phyloP scores from a whole-genome alignment of 1,140 invertebrate genomes.

The Ganaspis sp. region DNA sequence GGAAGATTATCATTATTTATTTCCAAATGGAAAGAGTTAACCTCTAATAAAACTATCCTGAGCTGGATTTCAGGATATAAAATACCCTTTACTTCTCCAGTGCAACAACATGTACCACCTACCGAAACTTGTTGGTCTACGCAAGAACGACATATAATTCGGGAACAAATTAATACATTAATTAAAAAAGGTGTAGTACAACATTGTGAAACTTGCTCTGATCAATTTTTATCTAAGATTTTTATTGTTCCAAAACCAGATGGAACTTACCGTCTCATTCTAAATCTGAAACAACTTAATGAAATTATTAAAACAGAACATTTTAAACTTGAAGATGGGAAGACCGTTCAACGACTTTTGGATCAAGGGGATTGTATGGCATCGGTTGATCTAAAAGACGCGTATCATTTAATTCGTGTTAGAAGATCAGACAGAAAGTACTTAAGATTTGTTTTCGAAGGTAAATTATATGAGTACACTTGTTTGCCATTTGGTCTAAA shows the following conservation, averaged over 20 bases:
- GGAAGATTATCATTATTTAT: slow-evolving; percentile 34
- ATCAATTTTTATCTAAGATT: slow-evolving; percentile 55
- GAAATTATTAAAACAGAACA: slow-evolving; percentile 47
- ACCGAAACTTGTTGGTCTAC: slow-evolving; percentile 28
- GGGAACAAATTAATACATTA: slow-evolving; percentile 11
- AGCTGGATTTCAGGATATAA: slow-evolving; percentile 34
- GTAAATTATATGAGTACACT: slow-evolving; percentile 8
- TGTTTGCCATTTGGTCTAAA: slow-evolving; percentile 49
- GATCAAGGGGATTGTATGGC: slow-evolving; percentile 46
- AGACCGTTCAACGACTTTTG: slow-evolving; percentile 47
- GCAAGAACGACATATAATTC: slow-evolving; percentile 16
- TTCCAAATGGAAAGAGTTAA: slow-evolving; percentile 21
- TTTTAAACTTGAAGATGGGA: slow-evolving; percentile 59
- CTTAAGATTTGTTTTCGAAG: slow-evolving; percentile 51
- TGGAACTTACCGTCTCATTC: slow-evolving; percentile 50
- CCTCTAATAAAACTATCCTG: slow-evolving; percentile 13
- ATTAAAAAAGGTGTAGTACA: slow-evolving; percentile 36
- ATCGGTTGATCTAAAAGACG: slow-evolving; percentile 53
- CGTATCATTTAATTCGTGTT: slow-evolving; percentile 45
- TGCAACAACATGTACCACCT: not conserved
- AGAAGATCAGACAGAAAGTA: slow-evolving; percentile 45
- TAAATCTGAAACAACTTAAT: slow-evolving; percentile 59
- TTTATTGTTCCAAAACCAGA: slow-evolving; percentile 52
- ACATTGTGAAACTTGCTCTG: slow-evolving; percentile 26
- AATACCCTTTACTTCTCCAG: slow-evolving; percentile 22